A percentile compares a stretch with the other conserved stretches of the same genome.
Evolutionary conservation across 2,797 vertebrate species (phyloP).

Genomic region (Novumbra hubbsi): DNA sequence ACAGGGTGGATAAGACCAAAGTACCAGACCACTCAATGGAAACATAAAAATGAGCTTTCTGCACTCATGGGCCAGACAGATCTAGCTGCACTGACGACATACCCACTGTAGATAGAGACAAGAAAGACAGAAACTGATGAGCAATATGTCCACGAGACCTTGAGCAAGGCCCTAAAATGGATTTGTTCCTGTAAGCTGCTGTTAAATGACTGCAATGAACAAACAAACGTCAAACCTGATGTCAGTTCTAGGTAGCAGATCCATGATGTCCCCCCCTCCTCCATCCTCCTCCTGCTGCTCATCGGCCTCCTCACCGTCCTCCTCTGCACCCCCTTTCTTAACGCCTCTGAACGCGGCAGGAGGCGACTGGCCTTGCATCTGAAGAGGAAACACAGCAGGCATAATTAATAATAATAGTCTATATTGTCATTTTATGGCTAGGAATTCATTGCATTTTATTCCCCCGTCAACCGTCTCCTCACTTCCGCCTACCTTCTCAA

Average conservation of each 20-base stretch:
- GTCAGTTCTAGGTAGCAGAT: slow-evolving; percentile 90
- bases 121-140: too few species aligned
- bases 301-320: slow-evolving; percentile 65
- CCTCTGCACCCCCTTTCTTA: slow-evolving; percentile 66
- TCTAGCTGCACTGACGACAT: background rate
- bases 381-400: slow-evolving; percentile 17
- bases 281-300: slow-evolving; percentile 74
- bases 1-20: background rate
- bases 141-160: too few species aligned
- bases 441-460: background rate
- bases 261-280: slow-evolving; percentile 84
- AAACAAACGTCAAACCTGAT: slow-evolving; percentile 74
- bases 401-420: background rate
- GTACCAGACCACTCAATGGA: background rate
- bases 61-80: background rate
- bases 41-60: background rate
- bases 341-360: slow-evolving; percentile 79
- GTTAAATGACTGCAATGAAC: too few species aligned
- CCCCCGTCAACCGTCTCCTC: background rate
- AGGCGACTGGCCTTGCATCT: slow-evolving; percentile 94
- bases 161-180: too few species aligned
- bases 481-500: slow-evolving; percentile 84
- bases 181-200: too few species aligned
- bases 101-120: background rate
- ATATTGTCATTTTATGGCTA: too few species aligned